Conservation (phyloP, 2,888 invertebrate genomes). For the Gerris lacustris region DNA sequence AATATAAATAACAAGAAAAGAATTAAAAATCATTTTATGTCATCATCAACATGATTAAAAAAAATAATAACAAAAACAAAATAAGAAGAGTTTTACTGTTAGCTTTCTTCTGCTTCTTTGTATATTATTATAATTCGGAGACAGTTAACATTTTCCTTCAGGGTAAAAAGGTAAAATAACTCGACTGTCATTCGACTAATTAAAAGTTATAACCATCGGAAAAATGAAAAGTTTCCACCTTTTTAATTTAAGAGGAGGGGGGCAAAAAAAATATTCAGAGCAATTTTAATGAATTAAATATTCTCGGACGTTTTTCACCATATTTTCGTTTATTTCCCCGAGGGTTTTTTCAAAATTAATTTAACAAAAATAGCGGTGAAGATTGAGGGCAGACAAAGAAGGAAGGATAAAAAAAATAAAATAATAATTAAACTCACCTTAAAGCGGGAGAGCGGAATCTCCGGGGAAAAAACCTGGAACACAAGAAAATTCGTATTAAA, state of each 20-base stretch:
- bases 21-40: no score
- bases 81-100: no score
- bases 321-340: neutral
- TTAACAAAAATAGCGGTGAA: neutral
- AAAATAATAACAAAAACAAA: no score
- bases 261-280: neutral
- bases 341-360: constrained; percentile 1
- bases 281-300: constrained; percentile 1
- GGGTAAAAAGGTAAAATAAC: no score
- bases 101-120: no score
- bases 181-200: neutral
- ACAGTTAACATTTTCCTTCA: no score
- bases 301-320: neutral
- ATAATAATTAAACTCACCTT: neutral
- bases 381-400: neutral
- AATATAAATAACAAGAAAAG: no score
- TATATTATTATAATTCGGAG: no score
- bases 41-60: no score
- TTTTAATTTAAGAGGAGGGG: no score
- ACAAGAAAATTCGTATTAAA: no score
- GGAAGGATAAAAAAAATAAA: neutral
- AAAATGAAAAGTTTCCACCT: neutral
- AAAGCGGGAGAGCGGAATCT: neutral
- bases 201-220: neutral
- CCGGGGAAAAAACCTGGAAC: no score